Base-by-base conservation (phyloP, 1,140 invertebrate species). In the Drosophila funebris region DNA sequence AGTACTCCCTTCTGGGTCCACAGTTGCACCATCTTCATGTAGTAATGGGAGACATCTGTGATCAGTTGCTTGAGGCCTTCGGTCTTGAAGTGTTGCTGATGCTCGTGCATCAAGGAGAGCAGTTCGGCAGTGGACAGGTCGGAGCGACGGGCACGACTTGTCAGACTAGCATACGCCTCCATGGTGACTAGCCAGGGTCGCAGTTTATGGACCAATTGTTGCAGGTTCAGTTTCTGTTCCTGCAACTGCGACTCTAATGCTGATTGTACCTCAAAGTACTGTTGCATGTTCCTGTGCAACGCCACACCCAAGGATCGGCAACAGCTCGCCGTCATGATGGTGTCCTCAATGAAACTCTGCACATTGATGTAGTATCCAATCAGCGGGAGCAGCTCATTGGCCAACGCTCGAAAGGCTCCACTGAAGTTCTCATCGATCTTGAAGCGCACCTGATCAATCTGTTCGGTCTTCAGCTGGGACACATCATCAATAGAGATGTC, bases 1-100 rank as follows among this genome's bases (percentile, higher is more conserved):
- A 88, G 31, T 0, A 83, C 43, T 0, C 83, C 83, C 41, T 89
- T 83, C 20, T 88, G 83, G 0, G 56, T 83, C 83, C 83, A 88
- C 9, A 83, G 13, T 31, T 88, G 84, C 5, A 88, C 84, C 20
- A 89, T 79, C 14, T 88, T 88, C 83, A 88, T 89, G 24, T 88
- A 88, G n/a, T 48, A 27, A 1, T 56, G 29, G 0, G 72, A 54
- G 0, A 78, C 69, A 0, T 50, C 50, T 0, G 24, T 36, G 9
- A 87, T 2, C 8, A 79, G n/a, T 13, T 22, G 6, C 5, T 16
- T 20, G 0, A 82, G 20, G 0, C 54, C 27, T 0, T 62, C 66
- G 13, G 22, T 13, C 33, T 78, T 76, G 4, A 31, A 68, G 6
- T 73, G 53, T 37, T 37, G 29, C 14, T 56, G 50, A 1, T 41